Percentiles rank a stretch among this genome's conserved stretches.
phyloP scores from a whole-genome alignment of 2,113 vertebrate genomes.

The Bos taurus region ARS-UCD2.0 NC_037331.1:67274501-67275000 shows the following conservation, averaged over 20 bases:
- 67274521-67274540: background rate
- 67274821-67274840: background rate
- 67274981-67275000: background rate
- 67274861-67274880: background rate
- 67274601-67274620: background rate
- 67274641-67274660: background rate
- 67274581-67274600: background rate
- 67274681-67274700: conserved; percentile 61
- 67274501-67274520: background rate
- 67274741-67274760: background rate
- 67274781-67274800: conserved; percentile 14
- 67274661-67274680: background rate
- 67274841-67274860: background rate
- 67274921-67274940: background rate
- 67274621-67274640: background rate
- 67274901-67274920: background rate
- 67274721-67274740: conserved; percentile 1
- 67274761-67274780: conserved; percentile 15
- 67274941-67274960: background rate
- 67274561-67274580: background rate
- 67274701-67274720: conserved; percentile 38
- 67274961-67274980: background rate
- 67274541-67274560: background rate
- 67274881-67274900: background rate
- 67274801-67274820: background rate